These are phyloP conservation scores for Paraescarpia echinospica DNA, from an alignment of 1,140 invertebrate genomes.

Conservation along the genomic window DNA sequence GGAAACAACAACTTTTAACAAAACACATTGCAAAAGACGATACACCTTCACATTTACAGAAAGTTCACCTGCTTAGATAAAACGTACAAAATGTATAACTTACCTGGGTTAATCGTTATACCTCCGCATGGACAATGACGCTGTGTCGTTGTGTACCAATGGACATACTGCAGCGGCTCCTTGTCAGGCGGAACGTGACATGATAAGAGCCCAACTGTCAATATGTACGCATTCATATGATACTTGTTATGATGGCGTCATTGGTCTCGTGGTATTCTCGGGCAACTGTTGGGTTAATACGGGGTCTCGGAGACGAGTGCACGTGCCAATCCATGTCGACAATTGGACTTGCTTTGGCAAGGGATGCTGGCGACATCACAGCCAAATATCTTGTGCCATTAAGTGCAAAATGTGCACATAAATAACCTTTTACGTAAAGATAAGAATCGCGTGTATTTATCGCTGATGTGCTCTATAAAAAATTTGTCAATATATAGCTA, in stretches of 20 bases:
- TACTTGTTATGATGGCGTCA: neutral
- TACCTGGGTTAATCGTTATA: neutral
- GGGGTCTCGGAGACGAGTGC: too few relatives aligned
- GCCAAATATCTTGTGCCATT: neutral
- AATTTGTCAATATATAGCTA: neutral
- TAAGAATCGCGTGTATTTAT: neutral
- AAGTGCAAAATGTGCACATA: neutral
- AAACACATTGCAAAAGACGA: neutral
- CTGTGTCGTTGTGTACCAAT: neutral
- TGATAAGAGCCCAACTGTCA: neutral
- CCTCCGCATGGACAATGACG: neutral
- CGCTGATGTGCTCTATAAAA: neutral
- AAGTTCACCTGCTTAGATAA: neutral
- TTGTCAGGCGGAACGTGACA: neutral
- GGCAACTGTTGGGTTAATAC: neutral
- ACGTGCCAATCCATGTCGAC: neutral
- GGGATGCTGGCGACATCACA: neutral
- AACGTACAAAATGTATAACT: neutral
- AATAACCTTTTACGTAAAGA: neutral
- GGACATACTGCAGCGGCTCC: neutral
- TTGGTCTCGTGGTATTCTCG: neutral
- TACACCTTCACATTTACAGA: neutral
- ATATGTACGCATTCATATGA: neutral
- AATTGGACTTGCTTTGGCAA: neutral
- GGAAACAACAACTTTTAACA: neutral